Base-by-base conservation (phyloP, 2,113 vertebrate genomes). In the Barbus barbus region DNA sequence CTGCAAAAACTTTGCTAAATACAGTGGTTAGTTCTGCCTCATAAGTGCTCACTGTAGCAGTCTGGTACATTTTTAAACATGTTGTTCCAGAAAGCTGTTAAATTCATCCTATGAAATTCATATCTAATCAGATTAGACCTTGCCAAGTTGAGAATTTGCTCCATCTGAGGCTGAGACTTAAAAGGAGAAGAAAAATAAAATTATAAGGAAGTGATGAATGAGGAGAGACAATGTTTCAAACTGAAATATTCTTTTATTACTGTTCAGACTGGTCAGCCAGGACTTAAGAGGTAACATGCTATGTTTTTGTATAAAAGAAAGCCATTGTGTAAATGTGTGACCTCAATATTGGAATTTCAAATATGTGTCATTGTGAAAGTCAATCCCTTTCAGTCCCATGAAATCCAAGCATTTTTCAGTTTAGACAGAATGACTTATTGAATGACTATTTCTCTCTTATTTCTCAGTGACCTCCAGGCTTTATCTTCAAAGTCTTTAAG, bases 391-490 rank as follows among this genome's bases (percentile, higher is more conserved):
- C n/a, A n/a, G n/a, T n/a, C n/a, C 60, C 60, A 28, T 63, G 24
- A 28, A 63, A 26, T 63, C 26, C 24, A 63, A 63, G n/a, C 60
- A 63, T 13, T n/a, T n/a, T 22, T 58, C 22, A 63, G 60, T 26
- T 26, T 11, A 26, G 24, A 24, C 53, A 78, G 5, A 60, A 78
- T 58, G 31, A 78, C 76, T 58, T 38, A n/a, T n/a, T n/a, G n/a
- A n/a, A n/a, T n/a, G n/a, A n/a, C 5, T 0, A 44, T 80, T 65
- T 80, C 18, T 48, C 7, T n/a, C 26, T 6, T 65, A 61, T 65
- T 80, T 44, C 60, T 80, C 53, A 61, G 56, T 79, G 36, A 61
- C 78, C 18, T 20, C 38, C 24, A 46, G 61, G 41, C 36, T 26
- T 80, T 24, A 28, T 11, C 9, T 31, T 13, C 4, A 80, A 78